These are phyloP conservation scores for Junonia oenone DNA, from an alignment of 2,888 invertebrate species.

Conservation along the genomic window DNA sequence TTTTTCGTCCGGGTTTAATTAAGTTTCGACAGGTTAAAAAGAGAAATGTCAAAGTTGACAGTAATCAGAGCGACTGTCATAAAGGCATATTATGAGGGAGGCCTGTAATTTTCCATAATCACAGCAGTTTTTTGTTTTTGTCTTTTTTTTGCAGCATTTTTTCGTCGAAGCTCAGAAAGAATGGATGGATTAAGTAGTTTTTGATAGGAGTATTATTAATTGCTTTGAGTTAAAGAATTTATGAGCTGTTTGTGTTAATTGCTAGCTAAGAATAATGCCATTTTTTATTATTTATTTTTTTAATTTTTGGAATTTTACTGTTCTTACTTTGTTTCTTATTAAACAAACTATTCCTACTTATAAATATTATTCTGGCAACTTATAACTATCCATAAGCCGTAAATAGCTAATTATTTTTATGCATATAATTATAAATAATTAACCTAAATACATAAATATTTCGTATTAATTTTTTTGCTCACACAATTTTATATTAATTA, in stretches of 20 bases:
- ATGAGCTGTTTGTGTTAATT: no score
- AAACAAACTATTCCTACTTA: no score
- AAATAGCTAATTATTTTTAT: no score
- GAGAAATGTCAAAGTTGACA: conserved; percentile 18
- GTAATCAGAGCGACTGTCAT: conserved; percentile 18
- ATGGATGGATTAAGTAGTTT: not conserved
- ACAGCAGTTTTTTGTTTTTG: conserved; percentile 2
- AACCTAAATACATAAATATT: not conserved
- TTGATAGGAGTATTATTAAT: not conserved
- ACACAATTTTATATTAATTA: not conserved
- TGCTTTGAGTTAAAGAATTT: no score
- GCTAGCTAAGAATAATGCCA: no score
- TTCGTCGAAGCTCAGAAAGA: not conserved
- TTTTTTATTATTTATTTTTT: no score
- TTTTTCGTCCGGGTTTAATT: conserved; percentile 3
- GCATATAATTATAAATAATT: not conserved
- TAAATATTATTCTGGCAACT: no score
- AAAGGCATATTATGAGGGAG: conserved; percentile 5
- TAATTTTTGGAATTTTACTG: no score
- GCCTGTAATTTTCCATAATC: conserved; percentile 16
- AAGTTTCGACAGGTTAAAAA: conserved; percentile 12
- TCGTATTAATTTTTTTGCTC: not conserved
- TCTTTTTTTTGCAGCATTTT: not conserved
- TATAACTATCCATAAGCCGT: no score
- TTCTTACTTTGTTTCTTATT: no score